These are phyloP conservation scores for Ooceraea biroi DNA, from an alignment of 1,140 invertebrate species.

Conservation along the genomic window DNA sequence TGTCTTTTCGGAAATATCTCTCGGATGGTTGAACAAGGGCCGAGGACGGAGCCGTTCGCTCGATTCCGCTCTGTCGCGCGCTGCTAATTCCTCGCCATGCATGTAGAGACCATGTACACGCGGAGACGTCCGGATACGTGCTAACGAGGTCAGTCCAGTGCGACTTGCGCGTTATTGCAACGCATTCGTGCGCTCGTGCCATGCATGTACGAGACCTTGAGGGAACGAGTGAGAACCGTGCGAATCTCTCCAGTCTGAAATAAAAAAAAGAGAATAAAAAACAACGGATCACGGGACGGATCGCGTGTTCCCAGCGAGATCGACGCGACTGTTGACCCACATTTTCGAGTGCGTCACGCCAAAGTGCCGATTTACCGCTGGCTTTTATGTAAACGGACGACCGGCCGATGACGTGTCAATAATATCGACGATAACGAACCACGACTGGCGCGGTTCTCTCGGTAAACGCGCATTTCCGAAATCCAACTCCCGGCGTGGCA, in stretches of 20 bases:
- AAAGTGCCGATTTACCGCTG: conserved; percentile 64
- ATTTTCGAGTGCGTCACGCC: conserved; percentile 67
- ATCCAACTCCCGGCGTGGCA: conserved; percentile 6
- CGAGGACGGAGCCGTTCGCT: conserved; percentile 20
- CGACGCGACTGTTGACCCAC: conserved; percentile 69
- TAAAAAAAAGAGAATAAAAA: conserved; percentile 34
- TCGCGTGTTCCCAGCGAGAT: conserved; percentile 48
- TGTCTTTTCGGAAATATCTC: conserved; percentile 54
- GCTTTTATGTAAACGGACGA: conserved; percentile 44
- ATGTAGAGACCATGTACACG: conserved; percentile 20
- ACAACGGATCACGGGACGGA: conserved; percentile 10
- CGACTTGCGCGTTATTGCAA: conserved; percentile 55
- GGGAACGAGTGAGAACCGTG: conserved; percentile 46
- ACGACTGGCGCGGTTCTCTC: conserved; percentile 14
- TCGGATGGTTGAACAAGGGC: conserved; percentile 9
- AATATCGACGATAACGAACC: conserved; percentile 45
- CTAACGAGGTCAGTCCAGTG: conserved; percentile 69
- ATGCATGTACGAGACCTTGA: conserved; percentile 39
- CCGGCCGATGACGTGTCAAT: conserved; percentile 31
- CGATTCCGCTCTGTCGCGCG: conserved; percentile 63
- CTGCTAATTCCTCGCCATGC: conserved; percentile 60
- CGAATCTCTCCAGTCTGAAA: conserved; percentile 58
- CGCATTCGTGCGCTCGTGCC: conserved; percentile 47
- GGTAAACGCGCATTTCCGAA: conserved; percentile 27
- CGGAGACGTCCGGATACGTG: conserved; percentile 19